Conservation (phyloP, 2,113 vertebrate species). For the Megaleporinus macrocephalus region DNA sequence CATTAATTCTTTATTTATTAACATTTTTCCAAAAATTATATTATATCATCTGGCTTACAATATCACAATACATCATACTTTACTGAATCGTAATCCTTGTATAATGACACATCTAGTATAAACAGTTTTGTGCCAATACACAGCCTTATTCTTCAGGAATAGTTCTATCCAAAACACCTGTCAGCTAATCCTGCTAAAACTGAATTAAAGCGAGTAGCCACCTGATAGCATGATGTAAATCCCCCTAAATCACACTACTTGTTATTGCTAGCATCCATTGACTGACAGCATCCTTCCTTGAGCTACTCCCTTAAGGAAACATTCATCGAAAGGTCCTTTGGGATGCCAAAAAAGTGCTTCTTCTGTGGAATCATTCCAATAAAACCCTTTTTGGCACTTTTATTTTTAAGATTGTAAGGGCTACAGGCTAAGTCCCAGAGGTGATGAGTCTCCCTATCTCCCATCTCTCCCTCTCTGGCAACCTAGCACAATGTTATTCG, state of each 20-base stretch:
- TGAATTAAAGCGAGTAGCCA: not conserved
- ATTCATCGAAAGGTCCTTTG: not conserved
- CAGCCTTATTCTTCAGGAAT: too few relatives aligned
- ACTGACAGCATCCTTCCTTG: not conserved
- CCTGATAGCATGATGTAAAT: not conserved
- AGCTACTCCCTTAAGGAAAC: not conserved
- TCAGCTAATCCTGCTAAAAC: not conserved
- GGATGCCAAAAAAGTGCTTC: not conserved
- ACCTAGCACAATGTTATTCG: constrained; percentile 18
- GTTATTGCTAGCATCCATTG: not conserved
- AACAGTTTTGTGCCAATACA: too few relatives aligned
- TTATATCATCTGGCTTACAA: too few relatives aligned
- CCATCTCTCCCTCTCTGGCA: constrained; percentile 16
- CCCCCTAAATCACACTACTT: not conserved
- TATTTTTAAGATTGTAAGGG: constrained; percentile 10
- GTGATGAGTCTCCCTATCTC: constrained; percentile 11
- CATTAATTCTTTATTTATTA: too few relatives aligned
- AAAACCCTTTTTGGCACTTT: not conserved
- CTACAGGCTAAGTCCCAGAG: constrained; percentile 31
- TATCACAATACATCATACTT: too few relatives aligned
- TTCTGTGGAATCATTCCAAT: not conserved
- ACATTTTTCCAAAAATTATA: too few relatives aligned
- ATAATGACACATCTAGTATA: too few relatives aligned
- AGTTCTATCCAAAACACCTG: too few relatives aligned
- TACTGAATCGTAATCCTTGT: too few relatives aligned